Conservation (phyloP, 2,888 invertebrate species). For the Alsophila aescularia region DNA sequence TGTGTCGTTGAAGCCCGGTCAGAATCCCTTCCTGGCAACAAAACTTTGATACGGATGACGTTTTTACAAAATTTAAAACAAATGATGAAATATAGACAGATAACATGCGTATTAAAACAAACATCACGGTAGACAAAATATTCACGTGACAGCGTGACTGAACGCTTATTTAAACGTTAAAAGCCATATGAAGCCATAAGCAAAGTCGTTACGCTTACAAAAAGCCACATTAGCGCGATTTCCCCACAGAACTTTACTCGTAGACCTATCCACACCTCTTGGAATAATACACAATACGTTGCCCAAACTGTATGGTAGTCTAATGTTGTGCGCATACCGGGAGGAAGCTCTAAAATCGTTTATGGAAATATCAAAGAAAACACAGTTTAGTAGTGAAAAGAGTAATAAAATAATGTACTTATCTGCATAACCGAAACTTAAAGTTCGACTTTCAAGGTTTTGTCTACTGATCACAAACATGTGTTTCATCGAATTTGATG, state of each 20-base stretch:
- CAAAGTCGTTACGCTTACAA: constrained; percentile 25
- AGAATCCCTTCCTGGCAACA: too few relatives aligned
- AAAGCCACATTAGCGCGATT: constrained; percentile 27
- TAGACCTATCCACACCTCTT: constrained; percentile 34
- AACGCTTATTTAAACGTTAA: not conserved
- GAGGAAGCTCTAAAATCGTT: not conserved
- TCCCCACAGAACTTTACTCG: constrained; percentile 25
- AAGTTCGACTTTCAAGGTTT: too few relatives aligned
- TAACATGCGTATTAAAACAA: too few relatives aligned
- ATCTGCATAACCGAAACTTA: too few relatives aligned
- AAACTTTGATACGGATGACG: too few relatives aligned
- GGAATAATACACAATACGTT: constrained; percentile 29
- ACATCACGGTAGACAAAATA: too few relatives aligned
- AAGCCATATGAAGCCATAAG: constrained; percentile 4
- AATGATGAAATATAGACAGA: too few relatives aligned
- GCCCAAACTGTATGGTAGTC: constrained; percentile 24
- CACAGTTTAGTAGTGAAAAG: not conserved
- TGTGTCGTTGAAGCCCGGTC: too few relatives aligned
- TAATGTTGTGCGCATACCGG: constrained; percentile 23
- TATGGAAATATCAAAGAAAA: not conserved
- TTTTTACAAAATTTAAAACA: too few relatives aligned
- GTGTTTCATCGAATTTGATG: too few relatives aligned
- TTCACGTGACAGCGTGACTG: not conserved
- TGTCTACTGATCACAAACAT: too few relatives aligned
- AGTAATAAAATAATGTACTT: not conserved